Evolutionary conservation across 1,140 invertebrate genomes (phyloP).

Genomic region (Saccostrea echinata): DNA sequence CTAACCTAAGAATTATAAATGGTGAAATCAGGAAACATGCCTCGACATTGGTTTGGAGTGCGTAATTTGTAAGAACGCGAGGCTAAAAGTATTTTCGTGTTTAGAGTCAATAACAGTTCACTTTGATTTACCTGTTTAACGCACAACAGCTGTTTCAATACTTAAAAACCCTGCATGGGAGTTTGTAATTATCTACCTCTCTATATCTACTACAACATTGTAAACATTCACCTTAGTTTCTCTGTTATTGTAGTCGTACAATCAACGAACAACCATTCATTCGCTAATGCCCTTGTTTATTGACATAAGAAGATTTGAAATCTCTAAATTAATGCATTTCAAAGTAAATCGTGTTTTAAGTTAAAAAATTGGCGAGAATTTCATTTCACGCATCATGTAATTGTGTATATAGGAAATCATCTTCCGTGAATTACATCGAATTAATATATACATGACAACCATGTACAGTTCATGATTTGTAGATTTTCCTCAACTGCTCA

Average conservation of each 20-base stretch:
- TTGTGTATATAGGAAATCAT: neutral
- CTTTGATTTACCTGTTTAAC: constrained; percentile 29
- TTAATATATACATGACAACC: neutral
- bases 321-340: neutral
- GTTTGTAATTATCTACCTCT: constrained; percentile 12
- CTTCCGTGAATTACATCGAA: neutral
- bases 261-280: neutral
- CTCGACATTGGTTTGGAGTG: neutral
- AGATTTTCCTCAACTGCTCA: neutral
- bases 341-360: neutral
- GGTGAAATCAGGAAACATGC: neutral
- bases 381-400: neutral
- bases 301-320: neutral
- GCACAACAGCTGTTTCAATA: constrained; percentile 22
- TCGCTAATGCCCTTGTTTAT: neutral
- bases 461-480: neutral
- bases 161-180: neutral
- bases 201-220: constrained; percentile 15
- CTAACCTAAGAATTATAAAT: neutral
- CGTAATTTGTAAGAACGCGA: neutral
- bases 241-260: neutral
- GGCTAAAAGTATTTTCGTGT: constrained; percentile 13
- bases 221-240: constrained; percentile 36
- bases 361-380: neutral
- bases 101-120: constrained; percentile 30